These are phyloP conservation scores for Propithecus coquereli DNA, from an alignment of 2,113 vertebrate species.

Conservation along the genomic window DNA sequence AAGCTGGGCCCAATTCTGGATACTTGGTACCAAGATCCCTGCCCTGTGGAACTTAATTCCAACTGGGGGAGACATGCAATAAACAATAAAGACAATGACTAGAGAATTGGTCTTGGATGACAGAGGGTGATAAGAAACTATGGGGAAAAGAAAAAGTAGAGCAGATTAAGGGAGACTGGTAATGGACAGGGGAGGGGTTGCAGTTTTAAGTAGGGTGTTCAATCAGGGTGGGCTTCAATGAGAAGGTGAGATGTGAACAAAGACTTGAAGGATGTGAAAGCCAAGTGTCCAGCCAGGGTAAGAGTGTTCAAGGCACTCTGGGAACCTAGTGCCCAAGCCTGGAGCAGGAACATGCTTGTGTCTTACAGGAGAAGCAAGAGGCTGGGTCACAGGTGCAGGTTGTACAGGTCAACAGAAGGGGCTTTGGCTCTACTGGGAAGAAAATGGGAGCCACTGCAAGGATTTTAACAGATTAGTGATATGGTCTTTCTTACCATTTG, in stretches of 20 bases:
- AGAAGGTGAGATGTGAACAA: neutral
- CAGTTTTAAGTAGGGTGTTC: neutral
- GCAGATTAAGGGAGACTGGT: neutral
- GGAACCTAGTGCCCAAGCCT: accelerated
- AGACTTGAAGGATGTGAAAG: neutral
- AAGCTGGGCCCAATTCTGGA: neutral
- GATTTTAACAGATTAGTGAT: neutral
- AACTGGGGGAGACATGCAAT: neutral
- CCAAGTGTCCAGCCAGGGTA: too few species aligned
- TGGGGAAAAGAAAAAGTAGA: neutral
- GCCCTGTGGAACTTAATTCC: neutral
- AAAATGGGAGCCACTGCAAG: neutral
- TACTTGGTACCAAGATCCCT: neutral
- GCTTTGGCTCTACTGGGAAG: neutral
- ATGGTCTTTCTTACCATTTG: neutral
- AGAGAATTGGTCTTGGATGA: neutral
- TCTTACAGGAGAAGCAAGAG: neutral
- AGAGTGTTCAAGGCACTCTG: neutral
- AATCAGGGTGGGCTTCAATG: neutral
- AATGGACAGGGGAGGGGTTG: neutral
- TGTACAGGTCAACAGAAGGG: neutral
- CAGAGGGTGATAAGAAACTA: neutral
- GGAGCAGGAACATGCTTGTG: neutral
- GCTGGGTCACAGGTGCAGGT: neutral
- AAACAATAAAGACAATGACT: neutral